Percentiles rank a stretch among this genome's conserved stretches.
These are phyloP conservation scores for Drosophila infuscata DNA, from an alignment of 2,888 invertebrate species.

Conservation along the genomic window DNA sequence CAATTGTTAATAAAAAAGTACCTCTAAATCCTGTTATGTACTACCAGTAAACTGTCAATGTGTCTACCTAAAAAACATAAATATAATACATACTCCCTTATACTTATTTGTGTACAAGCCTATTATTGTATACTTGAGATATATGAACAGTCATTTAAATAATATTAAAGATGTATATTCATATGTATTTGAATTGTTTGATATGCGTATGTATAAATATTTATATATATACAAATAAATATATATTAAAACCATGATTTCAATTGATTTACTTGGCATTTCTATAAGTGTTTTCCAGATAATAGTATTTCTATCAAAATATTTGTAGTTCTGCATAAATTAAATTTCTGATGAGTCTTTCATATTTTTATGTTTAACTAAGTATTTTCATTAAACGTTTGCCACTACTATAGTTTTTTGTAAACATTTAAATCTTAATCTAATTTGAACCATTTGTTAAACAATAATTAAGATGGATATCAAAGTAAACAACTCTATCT, in stretches of 20 bases:
- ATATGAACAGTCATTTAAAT: slow-evolving; percentile 13
- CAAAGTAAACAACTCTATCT: neutral
- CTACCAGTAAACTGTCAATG: slow-evolving; percentile 32
- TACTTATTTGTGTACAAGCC: slow-evolving; percentile 21
- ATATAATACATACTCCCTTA: slow-evolving; percentile 9
- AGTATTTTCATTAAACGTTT: neutral
- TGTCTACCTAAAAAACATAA: slow-evolving; percentile 41
- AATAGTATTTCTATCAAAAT: neutral
- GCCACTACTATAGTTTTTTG: neutral
- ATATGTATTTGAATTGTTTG: slow-evolving; percentile 45
- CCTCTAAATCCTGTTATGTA: slow-evolving; percentile 35
- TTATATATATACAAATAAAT: slow-evolving; percentile 66
- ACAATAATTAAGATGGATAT: neutral
- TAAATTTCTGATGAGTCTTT: neutral
- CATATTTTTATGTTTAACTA: neutral
- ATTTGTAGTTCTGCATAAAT: neutral
- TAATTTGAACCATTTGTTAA: neutral
- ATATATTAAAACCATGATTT: slow-evolving; percentile 15
- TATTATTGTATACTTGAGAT: slow-evolving; percentile 19
- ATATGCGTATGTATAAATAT: slow-evolving; percentile 39
- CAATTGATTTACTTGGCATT: neutral
- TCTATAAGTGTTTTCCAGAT: neutral
- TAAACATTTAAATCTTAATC: neutral
- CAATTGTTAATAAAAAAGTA: slow-evolving; percentile 48
- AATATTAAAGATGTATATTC: slow-evolving; percentile 39